Base-by-base conservation (phyloP, 2,113 vertebrate species). In the Gadus macrocephalus region DNA sequence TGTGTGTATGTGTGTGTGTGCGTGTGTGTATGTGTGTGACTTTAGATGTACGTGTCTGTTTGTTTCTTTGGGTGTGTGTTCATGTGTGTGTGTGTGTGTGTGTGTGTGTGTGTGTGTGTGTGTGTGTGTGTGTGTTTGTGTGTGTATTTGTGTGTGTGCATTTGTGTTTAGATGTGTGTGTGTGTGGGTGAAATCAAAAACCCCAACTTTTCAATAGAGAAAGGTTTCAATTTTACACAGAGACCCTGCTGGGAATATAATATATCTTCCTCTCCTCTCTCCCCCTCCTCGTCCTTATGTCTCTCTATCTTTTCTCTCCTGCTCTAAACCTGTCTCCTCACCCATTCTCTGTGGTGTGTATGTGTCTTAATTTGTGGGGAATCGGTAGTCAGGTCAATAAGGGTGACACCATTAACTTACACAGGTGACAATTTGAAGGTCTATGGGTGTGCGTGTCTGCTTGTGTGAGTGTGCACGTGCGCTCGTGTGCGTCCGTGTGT, bases 91-190 rank as follows among this genome's bases (percentile, higher is more conserved):
- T 19, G 7, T 60, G 59, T 60, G 59, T 60, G 7, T 60, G 2
- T 60, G 7, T 60, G 59, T 60, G 59, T 60, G 59, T 60, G 59
- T 60, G 59, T 60, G n/a, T 60, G 7, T 60, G 59, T n/a, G 59
- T 60, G 59, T 60, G 3, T 19, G 59, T 60, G 59, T 60, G 59
- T 60, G 59, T 60, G 8, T 60, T 9, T 60, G 59, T 60, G 17
- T 60, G 5, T 60, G 15, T 19, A 3, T 53, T 1, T 25, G 25
- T 25, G 25, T 25, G 25, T 25, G 25, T 25, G 25, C 25, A 25
- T 25, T 3, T 25, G 25, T 25, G 25, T 25, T 25, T 25, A 25
- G 25, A 25, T 25, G 25, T 25, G 25, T 25, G 25, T 25, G 25
- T 25, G 9, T 55, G 53, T 55, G 53, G 1, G 53, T 55, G 53